phyloP scores from a whole-genome alignment of 1,140 invertebrate species.

The Varroa destructor region DNA sequence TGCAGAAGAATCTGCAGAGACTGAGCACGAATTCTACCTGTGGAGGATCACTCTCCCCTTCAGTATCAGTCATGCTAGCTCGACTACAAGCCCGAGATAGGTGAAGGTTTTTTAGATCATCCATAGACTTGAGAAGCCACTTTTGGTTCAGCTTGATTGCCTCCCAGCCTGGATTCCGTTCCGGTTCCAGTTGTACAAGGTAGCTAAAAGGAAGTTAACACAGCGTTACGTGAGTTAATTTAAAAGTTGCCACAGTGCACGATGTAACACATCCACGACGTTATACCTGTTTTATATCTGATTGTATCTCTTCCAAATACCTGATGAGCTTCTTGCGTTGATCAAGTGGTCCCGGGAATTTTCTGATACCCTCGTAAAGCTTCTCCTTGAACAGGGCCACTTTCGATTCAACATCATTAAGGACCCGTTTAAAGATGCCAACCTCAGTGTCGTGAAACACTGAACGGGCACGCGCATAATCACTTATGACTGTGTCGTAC shows the following conservation, averaged over 20 bases:
- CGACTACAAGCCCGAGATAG: conserved; percentile 39
- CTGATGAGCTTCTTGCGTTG: conserved; percentile 36
- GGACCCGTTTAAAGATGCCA: conserved; percentile 48
- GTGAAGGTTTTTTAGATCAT: conserved; percentile 48
- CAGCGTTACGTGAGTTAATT: conserved; percentile 2
- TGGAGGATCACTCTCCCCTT: conserved; percentile 1
- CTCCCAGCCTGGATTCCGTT: conserved; percentile 81
- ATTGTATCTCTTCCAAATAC: conserved; percentile 34
- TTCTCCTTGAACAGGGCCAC: conserved; percentile 22
- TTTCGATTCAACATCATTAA: conserved; percentile 7
- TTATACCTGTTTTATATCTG: background rate
- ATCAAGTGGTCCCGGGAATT: conserved; percentile 1
- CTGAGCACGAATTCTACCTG: background rate
- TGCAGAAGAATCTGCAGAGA: conserved; percentile 20
- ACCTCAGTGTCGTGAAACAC: conserved; percentile 90
- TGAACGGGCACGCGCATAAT: conserved; percentile 88
- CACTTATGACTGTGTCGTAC: conserved; percentile 93
- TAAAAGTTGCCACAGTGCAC: conserved; percentile 12
- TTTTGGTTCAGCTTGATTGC: conserved; percentile 63
- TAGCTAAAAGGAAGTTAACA: conserved; percentile 41
- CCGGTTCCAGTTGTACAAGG: conserved; percentile 51
- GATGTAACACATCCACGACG: background rate
- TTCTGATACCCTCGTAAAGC: conserved; percentile 7
- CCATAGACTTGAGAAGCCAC: conserved; percentile 55
- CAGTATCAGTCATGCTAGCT: conserved; percentile 16